phyloP scores from a whole-genome alignment of 2,888 invertebrate genomes.

The Thymelicus lineola region DNA sequence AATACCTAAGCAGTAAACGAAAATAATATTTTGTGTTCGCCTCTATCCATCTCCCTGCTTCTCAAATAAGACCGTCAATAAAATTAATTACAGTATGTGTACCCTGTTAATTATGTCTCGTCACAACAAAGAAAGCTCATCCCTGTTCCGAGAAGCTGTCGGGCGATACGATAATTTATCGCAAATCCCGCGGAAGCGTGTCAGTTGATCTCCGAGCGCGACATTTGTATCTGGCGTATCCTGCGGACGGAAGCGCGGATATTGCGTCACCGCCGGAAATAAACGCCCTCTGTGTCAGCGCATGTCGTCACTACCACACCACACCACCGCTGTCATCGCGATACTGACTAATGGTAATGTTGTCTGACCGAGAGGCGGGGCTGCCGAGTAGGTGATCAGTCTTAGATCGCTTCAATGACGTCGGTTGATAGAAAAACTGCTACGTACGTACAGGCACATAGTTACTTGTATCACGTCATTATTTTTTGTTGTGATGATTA shows the following conservation, averaged over 20 bases:
- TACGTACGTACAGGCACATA: too few relatives aligned
- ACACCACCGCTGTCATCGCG: slow-evolving; percentile 25
- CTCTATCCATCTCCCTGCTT: not conserved
- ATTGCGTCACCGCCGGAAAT: slow-evolving; percentile 82
- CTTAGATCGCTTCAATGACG: not conserved
- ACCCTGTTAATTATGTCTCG: slow-evolving; percentile 32
- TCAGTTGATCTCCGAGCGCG: slow-evolving; percentile 64
- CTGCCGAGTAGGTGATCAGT: not conserved
- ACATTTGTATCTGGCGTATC: slow-evolving; percentile 73
- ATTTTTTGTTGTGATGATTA: not conserved
- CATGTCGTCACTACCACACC: slow-evolving; percentile 46
- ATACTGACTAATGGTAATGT: slow-evolving; percentile 32
- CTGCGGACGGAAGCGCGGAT: slow-evolving; percentile 79
- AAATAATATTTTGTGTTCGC: not conserved
- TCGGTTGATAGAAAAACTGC: too few relatives aligned
- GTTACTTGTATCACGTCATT: not conserved
- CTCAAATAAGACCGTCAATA: not conserved
- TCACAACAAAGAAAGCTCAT: slow-evolving; percentile 14
- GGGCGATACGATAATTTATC: slow-evolving; percentile 46
- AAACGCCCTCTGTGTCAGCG: slow-evolving; percentile 80
- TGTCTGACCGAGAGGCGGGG: slow-evolving; percentile 20
- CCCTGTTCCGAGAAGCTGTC: slow-evolving; percentile 29
- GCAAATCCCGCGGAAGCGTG: slow-evolving; percentile 69
- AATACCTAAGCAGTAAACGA: not conserved
- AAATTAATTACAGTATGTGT: not conserved